Percentiles rank a stretch among this genome's conserved stretches.
Conservation (phyloP, 2,113 vertebrate genomes). For the Atlantisia rogersi region DNA sequence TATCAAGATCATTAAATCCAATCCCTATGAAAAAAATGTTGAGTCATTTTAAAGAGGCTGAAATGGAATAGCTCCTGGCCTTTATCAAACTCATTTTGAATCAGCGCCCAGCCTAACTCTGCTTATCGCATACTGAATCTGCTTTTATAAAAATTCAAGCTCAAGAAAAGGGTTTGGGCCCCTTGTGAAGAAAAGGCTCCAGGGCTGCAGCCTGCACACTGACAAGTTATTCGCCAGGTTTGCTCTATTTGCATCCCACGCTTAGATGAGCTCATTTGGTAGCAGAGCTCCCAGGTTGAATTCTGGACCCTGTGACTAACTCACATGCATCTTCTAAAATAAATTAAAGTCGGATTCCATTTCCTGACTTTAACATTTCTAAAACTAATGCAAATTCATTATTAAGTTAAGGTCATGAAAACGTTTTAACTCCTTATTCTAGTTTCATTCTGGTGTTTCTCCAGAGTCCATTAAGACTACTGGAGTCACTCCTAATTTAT, state of each 20-base stretch:
- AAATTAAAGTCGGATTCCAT: background rate
- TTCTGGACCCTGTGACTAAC: slow-evolving; percentile 31
- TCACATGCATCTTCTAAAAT: background rate
- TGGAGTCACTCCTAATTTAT: background rate
- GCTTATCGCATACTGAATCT: background rate
- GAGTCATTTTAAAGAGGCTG: slow-evolving; percentile 40
- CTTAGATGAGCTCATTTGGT: slow-evolving; percentile 28
- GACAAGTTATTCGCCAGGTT: background rate
- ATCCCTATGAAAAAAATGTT: slow-evolving; percentile 38
- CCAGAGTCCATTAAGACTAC: background rate
- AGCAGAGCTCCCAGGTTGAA: slow-evolving; percentile 32
- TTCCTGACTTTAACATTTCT: background rate
- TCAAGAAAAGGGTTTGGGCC: background rate
- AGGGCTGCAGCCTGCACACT: background rate
- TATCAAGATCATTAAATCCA: slow-evolving; percentile 56
- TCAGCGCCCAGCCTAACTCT: background rate
- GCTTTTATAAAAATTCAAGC: background rate
- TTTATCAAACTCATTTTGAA: slow-evolving; percentile 30
- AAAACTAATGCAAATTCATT: background rate
- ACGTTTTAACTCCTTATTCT: background rate
- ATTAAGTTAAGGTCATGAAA: background rate
- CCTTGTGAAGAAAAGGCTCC: background rate
- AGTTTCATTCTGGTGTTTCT: background rate
- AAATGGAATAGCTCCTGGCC: slow-evolving; percentile 16
- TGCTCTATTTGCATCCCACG: slow-evolving; percentile 16